These are phyloP conservation scores for Phaedon cochleariae DNA, from an alignment of 2,888 invertebrate genomes.

Conservation along the genomic window DNA sequence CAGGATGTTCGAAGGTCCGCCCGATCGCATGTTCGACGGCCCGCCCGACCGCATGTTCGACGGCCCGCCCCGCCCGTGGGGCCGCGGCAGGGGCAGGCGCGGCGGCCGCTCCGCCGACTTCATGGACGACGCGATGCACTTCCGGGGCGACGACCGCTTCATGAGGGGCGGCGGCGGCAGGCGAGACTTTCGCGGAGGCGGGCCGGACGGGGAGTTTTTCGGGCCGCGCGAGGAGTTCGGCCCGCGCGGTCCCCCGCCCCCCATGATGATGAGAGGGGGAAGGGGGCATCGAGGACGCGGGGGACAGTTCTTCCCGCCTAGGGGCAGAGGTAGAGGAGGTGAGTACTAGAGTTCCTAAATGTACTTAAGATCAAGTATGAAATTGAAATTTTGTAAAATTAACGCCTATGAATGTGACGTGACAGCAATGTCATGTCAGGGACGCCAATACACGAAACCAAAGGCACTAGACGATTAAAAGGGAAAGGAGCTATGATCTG, in stretches of 20 bases:
- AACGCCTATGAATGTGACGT: too few species aligned
- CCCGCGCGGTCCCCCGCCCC: conserved; percentile 43
- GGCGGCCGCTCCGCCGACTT: conserved; percentile 20
- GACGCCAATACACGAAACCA: too few species aligned
- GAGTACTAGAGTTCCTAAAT: neutral
- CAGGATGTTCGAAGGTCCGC: too few species aligned
- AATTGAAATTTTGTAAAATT: too few species aligned
- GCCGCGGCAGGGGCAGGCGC: conserved; percentile 26
- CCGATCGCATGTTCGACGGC: conserved; percentile 32
- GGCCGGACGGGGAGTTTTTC: conserved; percentile 44
- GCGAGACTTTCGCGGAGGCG: conserved; percentile 47
- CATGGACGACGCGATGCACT: conserved; percentile 28
- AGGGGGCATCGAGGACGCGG: conserved; percentile 22
- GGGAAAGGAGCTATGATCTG: too few species aligned
- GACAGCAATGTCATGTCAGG: too few species aligned
- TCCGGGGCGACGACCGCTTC: conserved; percentile 46
- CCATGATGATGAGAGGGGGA: conserved; percentile 47
- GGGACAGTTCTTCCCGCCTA: conserved; percentile 24
- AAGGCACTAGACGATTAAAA: too few species aligned
- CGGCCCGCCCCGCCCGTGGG: conserved; percentile 25
- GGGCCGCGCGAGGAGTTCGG: conserved; percentile 48
- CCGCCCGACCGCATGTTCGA: conserved; percentile 29
- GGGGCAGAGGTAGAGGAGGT: conserved; percentile 33
- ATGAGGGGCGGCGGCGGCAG: conserved; percentile 49
- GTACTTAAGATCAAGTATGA: neutral